phyloP scores from a whole-genome alignment of 2,797 vertebrate genomes.

The Clangula hyemalis region DNA sequence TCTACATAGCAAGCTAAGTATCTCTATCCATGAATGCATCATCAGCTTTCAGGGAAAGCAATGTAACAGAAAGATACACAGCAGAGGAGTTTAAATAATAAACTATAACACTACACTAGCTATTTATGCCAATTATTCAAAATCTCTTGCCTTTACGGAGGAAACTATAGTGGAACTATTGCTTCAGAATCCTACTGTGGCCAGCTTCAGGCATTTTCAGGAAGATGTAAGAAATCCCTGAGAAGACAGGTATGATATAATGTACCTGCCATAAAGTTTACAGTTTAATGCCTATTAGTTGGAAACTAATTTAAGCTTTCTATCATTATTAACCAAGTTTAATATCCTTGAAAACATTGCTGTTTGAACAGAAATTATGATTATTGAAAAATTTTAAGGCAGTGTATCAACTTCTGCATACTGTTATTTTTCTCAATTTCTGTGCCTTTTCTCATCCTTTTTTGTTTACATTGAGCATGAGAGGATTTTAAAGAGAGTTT shows the following conservation, averaged over 20 bases:
- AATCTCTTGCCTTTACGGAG: background rate
- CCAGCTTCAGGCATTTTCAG: background rate
- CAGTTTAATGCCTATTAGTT: background rate
- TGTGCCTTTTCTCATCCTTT: background rate
- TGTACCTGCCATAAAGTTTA: background rate
- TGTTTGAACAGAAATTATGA: background rate
- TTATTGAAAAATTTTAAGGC: background rate
- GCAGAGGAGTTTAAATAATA: background rate
- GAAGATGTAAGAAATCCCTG: background rate
- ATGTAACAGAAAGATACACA: background rate
- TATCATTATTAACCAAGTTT: background rate
- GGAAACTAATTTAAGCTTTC: background rate
- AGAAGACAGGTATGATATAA: background rate
- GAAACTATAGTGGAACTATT: background rate
- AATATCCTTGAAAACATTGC: background rate
- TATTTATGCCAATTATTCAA: background rate
- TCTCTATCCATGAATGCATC: background rate
- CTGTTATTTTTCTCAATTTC: background rate
- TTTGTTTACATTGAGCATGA: background rate
- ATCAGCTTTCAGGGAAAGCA: background rate
- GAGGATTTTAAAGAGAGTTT: background rate
- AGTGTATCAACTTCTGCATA: background rate
- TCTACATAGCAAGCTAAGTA: background rate
- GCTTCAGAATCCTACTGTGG: accelerated
- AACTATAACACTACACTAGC: background rate